Evolutionary conservation across 1,140 invertebrate species (phyloP).

Genomic region (Eupeodes corollae): DNA sequence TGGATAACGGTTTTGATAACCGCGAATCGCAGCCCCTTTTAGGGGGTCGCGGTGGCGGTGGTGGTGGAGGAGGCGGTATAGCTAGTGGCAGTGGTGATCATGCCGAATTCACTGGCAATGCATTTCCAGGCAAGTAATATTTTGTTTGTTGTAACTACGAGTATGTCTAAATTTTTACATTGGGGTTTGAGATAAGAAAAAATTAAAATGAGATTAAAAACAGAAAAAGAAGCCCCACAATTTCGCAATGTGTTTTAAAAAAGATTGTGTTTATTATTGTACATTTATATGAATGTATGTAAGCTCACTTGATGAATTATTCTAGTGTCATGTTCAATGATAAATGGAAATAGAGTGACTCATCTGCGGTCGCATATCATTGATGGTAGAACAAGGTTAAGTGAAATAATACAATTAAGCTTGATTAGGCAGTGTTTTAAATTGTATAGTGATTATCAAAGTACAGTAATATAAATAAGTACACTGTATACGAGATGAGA

Average conservation of each 20-base stretch:
- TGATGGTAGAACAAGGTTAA: too few relatives aligned
- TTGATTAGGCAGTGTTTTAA: too few relatives aligned
- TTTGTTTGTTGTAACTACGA: background rate
- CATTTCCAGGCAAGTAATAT: conserved; percentile 60
- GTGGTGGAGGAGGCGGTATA: conserved; percentile 13
- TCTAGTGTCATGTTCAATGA: too few relatives aligned
- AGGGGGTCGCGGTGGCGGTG: conserved; percentile 49
- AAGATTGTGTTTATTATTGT: too few relatives aligned
- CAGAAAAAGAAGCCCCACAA: background rate
- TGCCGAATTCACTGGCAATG: conserved; percentile 62
- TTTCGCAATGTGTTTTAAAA: background rate
- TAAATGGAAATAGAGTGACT: too few relatives aligned
- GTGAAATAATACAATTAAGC: too few relatives aligned
- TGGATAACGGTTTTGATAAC: conserved; percentile 57
- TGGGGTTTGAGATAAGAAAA: conserved; percentile 7
- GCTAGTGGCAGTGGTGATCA: conserved; percentile 56
- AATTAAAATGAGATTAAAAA: conserved; percentile 5
- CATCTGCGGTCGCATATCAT: too few relatives aligned
- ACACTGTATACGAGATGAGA: too few relatives aligned
- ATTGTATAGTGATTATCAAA: too few relatives aligned
- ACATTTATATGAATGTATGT: too few relatives aligned
- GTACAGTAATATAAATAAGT: too few relatives aligned
- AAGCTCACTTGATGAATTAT: too few relatives aligned
- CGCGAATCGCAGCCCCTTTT: conserved; percentile 82
- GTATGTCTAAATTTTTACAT: conserved; percentile 3